Base-by-base conservation (phyloP, 2,888 invertebrate genomes). In the Aleiodes testaceus region DNA sequence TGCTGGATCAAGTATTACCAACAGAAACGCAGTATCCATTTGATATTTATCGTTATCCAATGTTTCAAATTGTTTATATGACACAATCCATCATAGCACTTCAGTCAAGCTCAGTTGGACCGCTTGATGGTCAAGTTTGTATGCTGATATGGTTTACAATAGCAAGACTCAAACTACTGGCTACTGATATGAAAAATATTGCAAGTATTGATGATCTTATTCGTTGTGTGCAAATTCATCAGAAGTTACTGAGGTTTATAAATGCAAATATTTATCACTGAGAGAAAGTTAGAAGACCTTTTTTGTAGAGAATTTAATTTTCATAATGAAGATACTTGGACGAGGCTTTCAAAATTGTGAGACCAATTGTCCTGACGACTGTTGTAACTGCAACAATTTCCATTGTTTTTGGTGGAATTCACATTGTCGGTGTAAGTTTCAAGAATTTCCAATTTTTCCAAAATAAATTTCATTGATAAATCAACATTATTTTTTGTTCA, bases 11-110 rank as follows among this genome's bases (percentile, higher is more conserved):
- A 55, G 14, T 74, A 1, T 75, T 85, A 12, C 85, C 84, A 7
- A 75, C 77, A 0, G 74, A 79, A n/a, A 73, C 79, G 0, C 72
- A 76, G 49, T 85, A 83, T 73, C 85, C 80, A 16, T 81, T 80
- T 74, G 1, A 73, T 1, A 45, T 66, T 6, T 55, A 77, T 0
- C 18, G 70, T 20, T 66, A 63, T 64, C 74, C 74, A 18, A 11
- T 75, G 0, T 67, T 36, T 30, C 74, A 72, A 47, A 47, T 78
- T 0, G 49, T 78, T 14, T 81, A 79, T 59, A 7, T 76, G 3
- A 77, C 76, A 50, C 81, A 80, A 71, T 73, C 77, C n/a, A 36
- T 78, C 0, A 66, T 55, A n/a, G 75, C 73, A 3, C 5, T 78
- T 22, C 79, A 79, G 44, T 70, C 72, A 4, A 53, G 75, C 7